Percentiles rank a stretch among this genome's conserved stretches.
These are phyloP conservation scores for Heliconius hewitsoni DNA, from an alignment of 1,140 invertebrate species.

Conservation along the genomic window DNA sequence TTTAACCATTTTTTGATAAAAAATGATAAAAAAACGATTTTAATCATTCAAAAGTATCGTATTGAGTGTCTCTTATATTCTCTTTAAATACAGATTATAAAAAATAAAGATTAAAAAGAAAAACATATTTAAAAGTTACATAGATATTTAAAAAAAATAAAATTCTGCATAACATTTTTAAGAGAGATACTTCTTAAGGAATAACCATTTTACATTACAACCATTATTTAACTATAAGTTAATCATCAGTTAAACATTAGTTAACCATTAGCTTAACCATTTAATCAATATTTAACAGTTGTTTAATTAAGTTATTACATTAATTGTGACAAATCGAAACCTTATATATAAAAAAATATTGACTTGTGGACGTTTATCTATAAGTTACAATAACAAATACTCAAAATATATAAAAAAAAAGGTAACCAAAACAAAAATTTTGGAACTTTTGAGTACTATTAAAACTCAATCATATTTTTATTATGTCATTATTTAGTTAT, in stretches of 20 bases:
- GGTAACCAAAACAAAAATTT: background rate
- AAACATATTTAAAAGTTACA: background rate
- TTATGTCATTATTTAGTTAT: background rate
- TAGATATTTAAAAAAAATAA: background rate
- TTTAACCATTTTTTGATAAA: background rate
- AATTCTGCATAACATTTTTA: background rate
- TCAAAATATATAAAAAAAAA: background rate
- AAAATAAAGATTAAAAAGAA: background rate
- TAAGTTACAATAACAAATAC: slow-evolving; percentile 1
- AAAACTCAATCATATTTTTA: too few relatives aligned
- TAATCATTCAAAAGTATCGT: background rate
- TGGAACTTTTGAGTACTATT: background rate
- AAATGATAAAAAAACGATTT: background rate
- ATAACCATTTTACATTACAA: background rate
- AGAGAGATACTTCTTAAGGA: background rate
- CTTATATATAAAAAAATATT: slow-evolving; percentile 19
- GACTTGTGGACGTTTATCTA: slow-evolving; percentile 28
- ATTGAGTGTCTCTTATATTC: background rate
- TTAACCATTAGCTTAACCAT: slow-evolving; percentile 3
- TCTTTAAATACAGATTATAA: background rate
- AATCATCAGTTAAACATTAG: background rate
- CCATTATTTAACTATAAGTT: background rate
- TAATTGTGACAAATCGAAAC: slow-evolving; percentile 29
- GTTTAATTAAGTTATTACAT: background rate
- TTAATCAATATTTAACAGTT: slow-evolving; percentile 13